A percentile compares a stretch with the other conserved stretches of the same genome.
Evolutionary conservation across 2,888 invertebrate genomes (phyloP).

Genomic region (Ophion costatus): DNA sequence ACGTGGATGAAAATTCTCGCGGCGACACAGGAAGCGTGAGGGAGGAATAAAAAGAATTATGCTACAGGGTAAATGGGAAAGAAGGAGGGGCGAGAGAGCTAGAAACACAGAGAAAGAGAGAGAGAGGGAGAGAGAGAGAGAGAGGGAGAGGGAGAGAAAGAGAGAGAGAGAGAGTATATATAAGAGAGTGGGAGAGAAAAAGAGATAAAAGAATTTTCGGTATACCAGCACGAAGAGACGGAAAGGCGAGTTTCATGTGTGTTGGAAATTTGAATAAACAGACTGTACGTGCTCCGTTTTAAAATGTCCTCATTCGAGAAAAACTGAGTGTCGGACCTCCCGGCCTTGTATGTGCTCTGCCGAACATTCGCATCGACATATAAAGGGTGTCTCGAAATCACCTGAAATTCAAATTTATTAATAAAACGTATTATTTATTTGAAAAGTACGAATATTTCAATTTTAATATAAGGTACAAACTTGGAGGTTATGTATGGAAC

Average conservation of each 20-base stretch:
- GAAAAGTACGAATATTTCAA: no score
- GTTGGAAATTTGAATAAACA: constrained; percentile 75
- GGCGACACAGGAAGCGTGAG: not conserved
- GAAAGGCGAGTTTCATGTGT: constrained; percentile 67
- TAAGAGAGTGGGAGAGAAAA: not conserved
- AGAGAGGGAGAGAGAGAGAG: not conserved
- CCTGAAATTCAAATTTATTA: no score
- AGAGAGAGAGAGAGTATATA: not conserved
- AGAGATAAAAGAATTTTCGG: constrained; percentile 26
- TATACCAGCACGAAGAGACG: constrained; percentile 36
- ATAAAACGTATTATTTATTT: no score
- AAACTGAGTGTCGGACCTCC: constrained; percentile 37
- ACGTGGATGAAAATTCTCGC: not conserved
- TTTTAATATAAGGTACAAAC: no score
- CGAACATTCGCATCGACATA: constrained; percentile 11
- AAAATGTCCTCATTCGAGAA: constrained; percentile 69
- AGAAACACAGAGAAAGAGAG: not conserved
- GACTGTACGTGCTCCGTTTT: constrained; percentile 74
- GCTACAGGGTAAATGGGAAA: constrained; percentile 2
- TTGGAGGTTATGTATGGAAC: no score
- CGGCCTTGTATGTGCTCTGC: constrained; percentile 21
- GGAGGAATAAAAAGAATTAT: constrained; percentile 21
- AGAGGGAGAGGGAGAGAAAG: not conserved
- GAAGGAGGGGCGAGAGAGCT: not conserved
- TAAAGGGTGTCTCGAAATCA: not conserved